A percentile compares a stretch with the other conserved stretches of the same genome.
phyloP scores from a whole-genome alignment of 2,888 invertebrate species.

The Hypomecis atomaria region DNA sequence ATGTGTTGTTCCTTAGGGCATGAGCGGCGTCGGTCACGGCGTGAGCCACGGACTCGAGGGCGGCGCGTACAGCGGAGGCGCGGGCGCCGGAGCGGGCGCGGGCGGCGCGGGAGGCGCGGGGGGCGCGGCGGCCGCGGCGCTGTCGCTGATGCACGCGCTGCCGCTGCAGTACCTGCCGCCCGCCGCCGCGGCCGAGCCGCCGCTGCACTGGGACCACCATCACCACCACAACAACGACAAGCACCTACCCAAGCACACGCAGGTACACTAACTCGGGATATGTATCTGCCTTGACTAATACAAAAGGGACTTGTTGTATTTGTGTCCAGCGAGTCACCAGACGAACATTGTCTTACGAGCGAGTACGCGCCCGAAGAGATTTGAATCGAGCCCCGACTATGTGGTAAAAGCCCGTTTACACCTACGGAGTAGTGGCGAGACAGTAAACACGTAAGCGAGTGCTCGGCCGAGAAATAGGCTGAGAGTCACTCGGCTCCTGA shows the following conservation, averaged over 20 bases:
- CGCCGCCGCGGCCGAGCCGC: constrained; percentile 57
- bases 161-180: constrained; percentile 78
- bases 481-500: no score
- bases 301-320: no score
- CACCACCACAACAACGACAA: constrained; percentile 65
- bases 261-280: neutral
- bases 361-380: no score
- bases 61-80: constrained; percentile 42
- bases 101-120: constrained; percentile 53
- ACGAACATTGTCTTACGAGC: no score
- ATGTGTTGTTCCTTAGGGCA: constrained; percentile 44
- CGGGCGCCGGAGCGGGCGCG: constrained; percentile 42
- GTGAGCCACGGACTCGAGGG: constrained; percentile 40
- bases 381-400: no score
- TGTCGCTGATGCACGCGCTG: constrained; percentile 77
- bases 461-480: no score
- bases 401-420: no score
- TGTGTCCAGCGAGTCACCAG: no score
- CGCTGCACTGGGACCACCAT: constrained; percentile 69
- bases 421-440: no score
- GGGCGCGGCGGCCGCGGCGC: constrained; percentile 60
- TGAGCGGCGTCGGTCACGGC: constrained; percentile 46
- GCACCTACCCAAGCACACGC: constrained; percentile 54
- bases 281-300: no score
- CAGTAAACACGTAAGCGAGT: no score